Percentiles rank a stretch among this genome's conserved stretches.
These are phyloP conservation scores for Corythaeola cristata DNA, from an alignment of 2,113 vertebrate species.

Conservation along the genomic window DNA sequence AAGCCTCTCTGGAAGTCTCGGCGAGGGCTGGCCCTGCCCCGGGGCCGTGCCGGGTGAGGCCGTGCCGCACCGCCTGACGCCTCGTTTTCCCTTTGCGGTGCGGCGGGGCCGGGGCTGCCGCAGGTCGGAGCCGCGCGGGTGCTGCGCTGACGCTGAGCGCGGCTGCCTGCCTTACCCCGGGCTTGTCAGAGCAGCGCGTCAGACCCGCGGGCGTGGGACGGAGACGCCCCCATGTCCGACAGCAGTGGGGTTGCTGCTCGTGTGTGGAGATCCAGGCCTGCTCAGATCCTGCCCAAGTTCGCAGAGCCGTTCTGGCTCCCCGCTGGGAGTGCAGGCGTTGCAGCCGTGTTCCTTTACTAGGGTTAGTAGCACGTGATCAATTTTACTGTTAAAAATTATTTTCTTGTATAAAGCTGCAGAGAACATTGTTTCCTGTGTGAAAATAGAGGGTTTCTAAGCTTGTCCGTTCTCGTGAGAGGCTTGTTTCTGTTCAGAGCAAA, in stretches of 20 bases:
- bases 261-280: background rate
- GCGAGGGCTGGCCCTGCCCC: too few relatives aligned
- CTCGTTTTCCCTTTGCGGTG: too few relatives aligned
- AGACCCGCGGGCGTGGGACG: fast-evolving
- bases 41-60: too few relatives aligned
- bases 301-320: fast-evolving
- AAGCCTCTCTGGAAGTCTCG: too few relatives aligned
- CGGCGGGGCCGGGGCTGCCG: fast-evolving
- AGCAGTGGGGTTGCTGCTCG: fast-evolving
- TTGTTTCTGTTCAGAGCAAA: background rate
- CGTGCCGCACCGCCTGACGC: too few relatives aligned
- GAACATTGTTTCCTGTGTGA: too few relatives aligned
- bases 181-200: fast-evolving
- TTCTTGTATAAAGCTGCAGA: background rate
- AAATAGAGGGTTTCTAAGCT: background rate
- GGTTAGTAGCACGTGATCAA: too few relatives aligned
- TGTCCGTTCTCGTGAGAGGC: too few relatives aligned
- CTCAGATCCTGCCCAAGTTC: fast-evolving
- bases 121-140: background rate
- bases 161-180: too few relatives aligned
- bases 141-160: fast-evolving
- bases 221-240: fast-evolving
- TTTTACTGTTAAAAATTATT: background rate
- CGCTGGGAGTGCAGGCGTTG: background rate
- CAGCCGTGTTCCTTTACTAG: too few relatives aligned